These are phyloP conservation scores for Uromys caudimaculatus DNA, from an alignment of 2,797 vertebrate genomes.

Conservation along the genomic window DNA sequence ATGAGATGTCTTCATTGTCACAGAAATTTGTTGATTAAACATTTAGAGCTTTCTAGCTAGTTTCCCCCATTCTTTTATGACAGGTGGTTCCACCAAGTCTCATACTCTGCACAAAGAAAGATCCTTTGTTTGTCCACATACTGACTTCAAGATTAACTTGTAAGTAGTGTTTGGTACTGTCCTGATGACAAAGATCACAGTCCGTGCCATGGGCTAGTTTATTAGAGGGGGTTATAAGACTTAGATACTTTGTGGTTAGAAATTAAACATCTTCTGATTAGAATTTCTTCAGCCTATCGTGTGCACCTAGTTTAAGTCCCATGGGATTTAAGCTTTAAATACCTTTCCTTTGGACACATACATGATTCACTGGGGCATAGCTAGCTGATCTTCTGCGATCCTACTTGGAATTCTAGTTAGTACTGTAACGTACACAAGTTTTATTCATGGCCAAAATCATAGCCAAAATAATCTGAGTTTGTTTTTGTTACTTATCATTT, in stretches of 20 bases:
- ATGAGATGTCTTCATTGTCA: conserved; percentile 71
- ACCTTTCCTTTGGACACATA: neutral
- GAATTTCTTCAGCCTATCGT: neutral
- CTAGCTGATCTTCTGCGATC: neutral
- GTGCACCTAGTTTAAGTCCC: neutral
- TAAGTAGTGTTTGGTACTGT: conserved; percentile 54
- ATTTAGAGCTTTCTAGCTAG: neutral
- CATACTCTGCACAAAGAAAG: neutral
- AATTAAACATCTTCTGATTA: conserved; percentile 9
- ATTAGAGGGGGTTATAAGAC: neutral
- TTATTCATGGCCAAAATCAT: neutral
- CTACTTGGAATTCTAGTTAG: neutral
- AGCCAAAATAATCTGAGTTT: neutral
- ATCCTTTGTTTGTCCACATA: conserved; percentile 21
- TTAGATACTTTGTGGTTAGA: conserved; percentile 44
- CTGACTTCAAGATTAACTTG: conserved; percentile 41
- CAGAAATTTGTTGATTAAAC: conserved; percentile 62
- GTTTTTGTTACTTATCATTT: conserved; percentile 8
- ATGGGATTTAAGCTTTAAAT: neutral
- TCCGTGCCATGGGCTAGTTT: conserved; percentile 6
- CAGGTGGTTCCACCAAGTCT: neutral
- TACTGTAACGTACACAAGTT: neutral
- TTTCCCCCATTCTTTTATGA: conserved; percentile 44
- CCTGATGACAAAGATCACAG: conserved; percentile 43
- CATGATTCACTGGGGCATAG: neutral